Evolutionary conservation across 2,797 vertebrate species (phyloP).

Genomic region (Hozukius guyotensis): DNA sequence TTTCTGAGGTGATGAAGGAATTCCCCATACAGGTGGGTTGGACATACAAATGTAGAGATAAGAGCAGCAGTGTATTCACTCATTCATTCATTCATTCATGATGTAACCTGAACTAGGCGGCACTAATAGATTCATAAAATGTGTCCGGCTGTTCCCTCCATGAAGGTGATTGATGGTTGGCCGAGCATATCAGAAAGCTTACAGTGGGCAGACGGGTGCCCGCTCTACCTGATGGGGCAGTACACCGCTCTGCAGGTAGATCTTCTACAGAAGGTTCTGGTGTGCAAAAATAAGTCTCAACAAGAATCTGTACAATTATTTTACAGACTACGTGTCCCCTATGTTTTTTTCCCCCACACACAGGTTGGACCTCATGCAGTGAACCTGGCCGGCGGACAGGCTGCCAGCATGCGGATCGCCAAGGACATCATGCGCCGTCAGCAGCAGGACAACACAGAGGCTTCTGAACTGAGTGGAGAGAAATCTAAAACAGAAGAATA

Average conservation of each 20-base stretch:
- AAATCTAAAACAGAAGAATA: conserved; percentile 77
- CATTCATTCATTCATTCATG: background rate
- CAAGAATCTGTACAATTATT: background rate
- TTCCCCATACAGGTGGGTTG: conserved; percentile 80
- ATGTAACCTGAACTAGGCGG: background rate
- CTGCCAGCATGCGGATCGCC: conserved; percentile 80
- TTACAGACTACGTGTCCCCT: fast-evolving
- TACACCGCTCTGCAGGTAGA: conserved; percentile 83
- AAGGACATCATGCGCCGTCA: conserved; percentile 65
- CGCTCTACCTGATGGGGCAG: conserved; percentile 85
- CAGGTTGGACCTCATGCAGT: conserved; percentile 86
- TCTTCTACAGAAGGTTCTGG: background rate
- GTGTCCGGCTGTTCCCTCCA: background rate
- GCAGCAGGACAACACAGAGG: background rate
- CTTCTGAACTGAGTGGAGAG: conserved; percentile 8
- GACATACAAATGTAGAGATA: background rate
- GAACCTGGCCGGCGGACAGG: conserved; percentile 86
- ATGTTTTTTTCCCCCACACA: background rate
- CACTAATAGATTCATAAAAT: background rate
- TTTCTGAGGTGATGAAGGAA: conserved; percentile 76
- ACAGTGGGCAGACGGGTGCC: conserved; percentile 80
- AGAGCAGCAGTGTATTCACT: background rate
- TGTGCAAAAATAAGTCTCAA: background rate
- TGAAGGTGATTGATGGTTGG: conserved; percentile 83
- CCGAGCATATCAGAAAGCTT: conserved; percentile 81